Evolutionary conservation across 2,113 vertebrate genomes (phyloP), one percentile per base, ranked within the genome.

Genomic region (Xenus cinereus): DNA sequence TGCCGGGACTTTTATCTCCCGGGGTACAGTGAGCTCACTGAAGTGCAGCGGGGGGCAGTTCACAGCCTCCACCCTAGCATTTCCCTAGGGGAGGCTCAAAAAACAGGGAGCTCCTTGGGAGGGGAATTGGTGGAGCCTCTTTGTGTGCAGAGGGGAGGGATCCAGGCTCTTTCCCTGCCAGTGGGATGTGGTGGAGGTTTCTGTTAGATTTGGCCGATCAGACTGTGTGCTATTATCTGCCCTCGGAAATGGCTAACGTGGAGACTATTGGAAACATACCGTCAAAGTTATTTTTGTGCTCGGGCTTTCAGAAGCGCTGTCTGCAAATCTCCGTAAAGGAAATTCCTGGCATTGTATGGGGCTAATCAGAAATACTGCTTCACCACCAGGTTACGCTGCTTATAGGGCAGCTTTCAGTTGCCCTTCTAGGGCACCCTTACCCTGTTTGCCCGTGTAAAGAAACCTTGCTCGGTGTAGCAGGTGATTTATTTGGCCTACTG

Each of bases 291-390:
- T 90, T 96, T 96, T 88, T 93, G 92, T 87, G 87, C 81, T 69
- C 37, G 81, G 73, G 74, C 89, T 97, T 71, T 53, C 94, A 87
- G 83, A 64, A 93, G 75, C 0, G 9, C 96, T 93, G 84, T 87
- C 95, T 87, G 90, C 88, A 89, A 60, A 92, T 41, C 78, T 92
- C 89, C 0, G 76, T 86, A 89, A 96, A 97, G 96, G 96, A 97
- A 96, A 95, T 96, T 95, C 87, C 89, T 94, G 94, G 83, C 89
- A 82, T 95, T 95, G 96, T 93, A 97, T 79, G 62, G 87, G 84
- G 63, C 95, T 97, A 43, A 85, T 90, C 95, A 90, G 76, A 94
- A 94, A 67, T 67, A 35, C 85, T 33, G 69, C 28, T 91, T 91
- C 67, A 41, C 90, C 77, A 30, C 51, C 80, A 41, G 78, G 62